Base-by-base conservation (phyloP, 2,888 invertebrate species). In the Amaurobius ferox region DNA sequence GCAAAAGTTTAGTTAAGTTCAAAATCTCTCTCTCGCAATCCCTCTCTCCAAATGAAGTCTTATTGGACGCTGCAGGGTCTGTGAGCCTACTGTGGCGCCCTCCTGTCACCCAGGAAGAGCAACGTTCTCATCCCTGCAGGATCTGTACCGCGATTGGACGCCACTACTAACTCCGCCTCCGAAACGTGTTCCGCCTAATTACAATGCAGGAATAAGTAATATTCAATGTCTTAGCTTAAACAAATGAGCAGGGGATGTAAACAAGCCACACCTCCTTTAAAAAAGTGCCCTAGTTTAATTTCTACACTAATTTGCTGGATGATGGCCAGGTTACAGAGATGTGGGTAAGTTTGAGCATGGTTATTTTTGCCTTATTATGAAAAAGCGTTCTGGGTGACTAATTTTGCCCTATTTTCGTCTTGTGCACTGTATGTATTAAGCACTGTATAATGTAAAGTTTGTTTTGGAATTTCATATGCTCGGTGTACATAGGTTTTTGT, bases 121-220 rank as follows among this genome's bases (percentile, higher is more conserved):
- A 68, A 77, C 64, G 66, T 62, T 28, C 30, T 72, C 77, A 55
- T 77, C 28, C 48, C 76, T 64, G 11, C 28, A 23, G 35, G 76
- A 7, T 35, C 30, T 67, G n/a, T 9, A 6, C 23, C 11, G 19
- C 67, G 55, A 86, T 86, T 86, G 86, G 86, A 26, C 32, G 16
- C 7, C 1, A 35, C 16, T 1, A 9, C 7, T 55, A 61, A 40
- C 79, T 48, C 78, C 86, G 19, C 86, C 86, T 70, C 1, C 74
- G 62, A 86, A 79, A 86, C 79, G 62, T 76, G 86, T 79, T 86
- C 70, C 72, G 72, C 73, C 86, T 86, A 86, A 86, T 86, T 86
- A 79, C 79, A 76, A 86, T 86, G 86, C 86, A 86, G 32, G 86
- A 86, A 86, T 86, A 86, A 79, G 86, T 86, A 86, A 86, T 86